Evolutionary conservation across 92 coral and sea anemone genomes (phyloP).

Genomic region (Heteractis magnifica): DNA sequence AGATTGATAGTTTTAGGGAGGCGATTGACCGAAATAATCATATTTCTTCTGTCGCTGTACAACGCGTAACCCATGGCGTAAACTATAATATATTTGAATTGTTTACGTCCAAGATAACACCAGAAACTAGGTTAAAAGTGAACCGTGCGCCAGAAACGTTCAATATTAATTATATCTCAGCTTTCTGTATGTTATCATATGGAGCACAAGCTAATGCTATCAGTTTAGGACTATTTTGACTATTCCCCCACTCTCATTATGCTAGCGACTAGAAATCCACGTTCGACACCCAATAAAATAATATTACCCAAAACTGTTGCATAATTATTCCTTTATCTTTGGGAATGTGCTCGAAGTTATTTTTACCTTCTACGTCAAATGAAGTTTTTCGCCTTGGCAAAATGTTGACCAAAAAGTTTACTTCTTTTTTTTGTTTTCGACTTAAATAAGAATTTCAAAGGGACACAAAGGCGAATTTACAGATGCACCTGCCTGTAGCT

Average conservation of each 20-base stretch:
- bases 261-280: neutral
- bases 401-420: neutral
- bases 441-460: neutral
- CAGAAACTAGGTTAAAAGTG: too few species aligned
- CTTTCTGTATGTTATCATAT: neutral
- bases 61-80: neutral
- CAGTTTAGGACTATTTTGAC: neutral
- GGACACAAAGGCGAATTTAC: neutral
- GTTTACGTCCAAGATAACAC: neutral
- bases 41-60: neutral
- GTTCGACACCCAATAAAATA: neutral
- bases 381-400: neutral
- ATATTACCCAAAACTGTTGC: too few species aligned
- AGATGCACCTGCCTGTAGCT: conserved; percentile 7
- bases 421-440: neutral
- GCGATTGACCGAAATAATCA: neutral
- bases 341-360: neutral
- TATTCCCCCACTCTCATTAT: neutral
- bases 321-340: too few species aligned
- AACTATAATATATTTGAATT: neutral
- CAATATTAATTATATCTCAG: neutral
- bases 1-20: neutral
- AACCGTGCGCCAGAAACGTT: neutral
- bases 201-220: neutral
- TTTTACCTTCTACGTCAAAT: neutral